phyloP scores from a whole-genome alignment of 2,113 vertebrate species.

The Lathamus discolor region DNA sequence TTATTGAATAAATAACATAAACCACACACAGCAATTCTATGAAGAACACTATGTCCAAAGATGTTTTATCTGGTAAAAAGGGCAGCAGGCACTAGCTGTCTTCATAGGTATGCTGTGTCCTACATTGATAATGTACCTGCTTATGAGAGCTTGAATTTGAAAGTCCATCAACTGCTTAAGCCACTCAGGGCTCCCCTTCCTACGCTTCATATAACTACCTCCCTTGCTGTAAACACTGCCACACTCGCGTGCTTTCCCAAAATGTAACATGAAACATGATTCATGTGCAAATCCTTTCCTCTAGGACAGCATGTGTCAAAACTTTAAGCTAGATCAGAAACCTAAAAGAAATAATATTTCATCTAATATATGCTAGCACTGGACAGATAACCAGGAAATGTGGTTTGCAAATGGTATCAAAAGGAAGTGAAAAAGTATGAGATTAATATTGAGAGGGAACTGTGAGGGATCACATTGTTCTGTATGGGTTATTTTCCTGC shows the following conservation, averaged over 20 bases:
- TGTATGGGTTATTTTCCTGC: not conserved
- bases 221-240: not conserved
- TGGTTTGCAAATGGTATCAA: not conserved
- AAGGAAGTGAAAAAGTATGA: not conserved
- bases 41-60: not conserved
- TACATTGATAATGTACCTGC: not conserved
- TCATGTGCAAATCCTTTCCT: not conserved
- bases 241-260: not conserved
- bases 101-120: not conserved
- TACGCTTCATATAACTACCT: not conserved
- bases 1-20: not conserved
- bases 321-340: not conserved
- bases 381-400: conserved; percentile 3
- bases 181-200: not conserved
- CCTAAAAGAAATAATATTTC: not conserved
- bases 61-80: not conserved
- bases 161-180: not conserved
- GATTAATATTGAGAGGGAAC: not conserved
- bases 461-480: not conserved
- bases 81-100: not conserved
- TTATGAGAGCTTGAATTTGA: not conserved
- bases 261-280: not conserved
- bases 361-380: not conserved
- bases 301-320: not conserved
- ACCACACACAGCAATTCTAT: not conserved